Base-by-base conservation (phyloP, 2,797 vertebrate genomes). In the Poecilia velifera region DNA sequence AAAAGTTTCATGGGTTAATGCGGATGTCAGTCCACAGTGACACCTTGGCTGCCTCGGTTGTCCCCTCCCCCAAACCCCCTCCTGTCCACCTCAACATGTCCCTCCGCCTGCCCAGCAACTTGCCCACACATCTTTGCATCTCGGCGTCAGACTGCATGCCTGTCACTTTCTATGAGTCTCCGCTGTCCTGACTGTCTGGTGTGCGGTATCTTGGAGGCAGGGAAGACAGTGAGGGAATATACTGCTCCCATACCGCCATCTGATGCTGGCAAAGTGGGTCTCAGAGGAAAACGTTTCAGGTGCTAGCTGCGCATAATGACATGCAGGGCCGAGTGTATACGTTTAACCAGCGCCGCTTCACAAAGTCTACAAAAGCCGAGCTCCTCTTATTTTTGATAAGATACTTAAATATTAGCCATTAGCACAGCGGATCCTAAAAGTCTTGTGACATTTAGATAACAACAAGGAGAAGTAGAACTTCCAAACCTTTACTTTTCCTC, bases 81-180 rank as follows among this genome's bases (percentile, higher is more conserved):
- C 79, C 76, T 82, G 86, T 89, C 91, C 88, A 80, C 81, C 87
- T 78, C 77, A 84, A 87, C 89, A 84, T 83, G 82, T 90, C 84
- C 77, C 86, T 81, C 82, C 62, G 85, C 89, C 89, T 78, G 75
- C 89, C 89, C 87, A 84, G 90, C 87, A 89, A 92, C 91, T 88
- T 93, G 87, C 85, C 86, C 79, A 87, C 78, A 89, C 85, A 77
- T 88, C 86, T 83, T 76, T 82, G 86, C 84, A 87, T 92, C 88
- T 91, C 78, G 73, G 84, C 88, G 90, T 94, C 91, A 89, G 85
- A 89, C 88, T 83, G 84, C 85, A 84, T 86, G 91, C 86, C 87
- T 93, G 92, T 89, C 88, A 92, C 75, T 89, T 85, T 86, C 85
- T 85, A 84, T 93, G 85, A 90, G 78, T 66, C 83, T 88, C 89